These are phyloP conservation scores for Nezara viridula DNA, from an alignment of 2,888 invertebrate genomes.

Conservation along the genomic window DNA sequence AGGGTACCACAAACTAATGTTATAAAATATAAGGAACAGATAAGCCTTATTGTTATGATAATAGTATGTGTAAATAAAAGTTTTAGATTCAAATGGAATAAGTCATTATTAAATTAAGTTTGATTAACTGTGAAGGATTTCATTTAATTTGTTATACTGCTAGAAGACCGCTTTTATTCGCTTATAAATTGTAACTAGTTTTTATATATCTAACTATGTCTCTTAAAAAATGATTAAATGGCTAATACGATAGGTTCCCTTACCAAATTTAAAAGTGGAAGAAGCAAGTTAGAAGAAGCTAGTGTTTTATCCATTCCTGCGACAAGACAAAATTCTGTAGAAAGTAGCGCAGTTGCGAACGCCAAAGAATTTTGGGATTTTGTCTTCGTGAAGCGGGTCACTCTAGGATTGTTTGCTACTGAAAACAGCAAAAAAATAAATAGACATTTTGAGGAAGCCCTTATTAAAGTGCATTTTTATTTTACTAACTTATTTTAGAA, in stretches of 20 bases:
- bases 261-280: conserved; percentile 38
- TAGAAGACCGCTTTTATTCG: not conserved
- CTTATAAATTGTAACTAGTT: not conserved
- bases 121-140: no score
- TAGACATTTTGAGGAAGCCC: no score
- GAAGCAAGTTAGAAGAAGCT: conserved; percentile 36
- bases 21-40: no score
- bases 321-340: conserved; percentile 3
- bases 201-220: not conserved
- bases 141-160: no score
- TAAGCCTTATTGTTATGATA: no score
- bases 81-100: no score
- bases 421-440: not conserved
- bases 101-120: no score
- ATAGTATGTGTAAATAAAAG: no score
- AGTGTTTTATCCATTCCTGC: conserved; percentile 40
- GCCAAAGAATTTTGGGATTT: conserved; percentile 30
- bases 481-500: no score
- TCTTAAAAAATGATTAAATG: no score
- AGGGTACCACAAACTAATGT: no score
- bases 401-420: not conserved
- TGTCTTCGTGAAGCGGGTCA: conserved; percentile 9
- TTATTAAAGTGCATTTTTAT: no score
- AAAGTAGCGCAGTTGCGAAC: conserved; percentile 23
- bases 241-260: not conserved